phyloP scores from a whole-genome alignment of 2,797 vertebrate genomes.

The Podargus strigoides region DNA sequence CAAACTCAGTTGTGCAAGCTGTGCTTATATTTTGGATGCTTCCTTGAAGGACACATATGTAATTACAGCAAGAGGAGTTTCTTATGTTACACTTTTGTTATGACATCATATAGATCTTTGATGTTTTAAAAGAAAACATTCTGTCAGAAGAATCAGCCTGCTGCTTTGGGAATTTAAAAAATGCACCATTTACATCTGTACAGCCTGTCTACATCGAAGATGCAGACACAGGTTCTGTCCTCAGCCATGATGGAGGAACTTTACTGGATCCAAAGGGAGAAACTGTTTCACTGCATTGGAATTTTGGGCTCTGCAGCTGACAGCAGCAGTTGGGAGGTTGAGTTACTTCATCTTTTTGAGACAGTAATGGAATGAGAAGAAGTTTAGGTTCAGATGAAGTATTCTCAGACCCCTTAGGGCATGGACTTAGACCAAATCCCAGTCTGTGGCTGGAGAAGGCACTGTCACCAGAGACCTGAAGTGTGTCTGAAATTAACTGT shows the following conservation, averaged over 20 bases:
- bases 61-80: background rate
- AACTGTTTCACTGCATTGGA: accelerated
- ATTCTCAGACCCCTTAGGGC: background rate
- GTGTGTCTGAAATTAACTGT: background rate
- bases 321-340: background rate
- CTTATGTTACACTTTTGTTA: background rate
- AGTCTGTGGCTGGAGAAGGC: background rate
- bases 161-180: background rate
- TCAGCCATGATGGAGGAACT: background rate
- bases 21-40: background rate
- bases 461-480: background rate
- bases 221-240: background rate
- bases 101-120: background rate
- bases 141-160: background rate
- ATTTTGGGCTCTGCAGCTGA: background rate
- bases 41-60: background rate
- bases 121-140: background rate
- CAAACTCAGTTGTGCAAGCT: background rate
- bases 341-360: background rate
- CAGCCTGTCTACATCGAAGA: background rate
- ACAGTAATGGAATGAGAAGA: background rate
- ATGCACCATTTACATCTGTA: background rate
- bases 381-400: background rate
- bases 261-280: background rate
- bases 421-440: background rate